Conservation (phyloP, 2,113 vertebrate species). For the Callorhinus ursinus region DNA sequence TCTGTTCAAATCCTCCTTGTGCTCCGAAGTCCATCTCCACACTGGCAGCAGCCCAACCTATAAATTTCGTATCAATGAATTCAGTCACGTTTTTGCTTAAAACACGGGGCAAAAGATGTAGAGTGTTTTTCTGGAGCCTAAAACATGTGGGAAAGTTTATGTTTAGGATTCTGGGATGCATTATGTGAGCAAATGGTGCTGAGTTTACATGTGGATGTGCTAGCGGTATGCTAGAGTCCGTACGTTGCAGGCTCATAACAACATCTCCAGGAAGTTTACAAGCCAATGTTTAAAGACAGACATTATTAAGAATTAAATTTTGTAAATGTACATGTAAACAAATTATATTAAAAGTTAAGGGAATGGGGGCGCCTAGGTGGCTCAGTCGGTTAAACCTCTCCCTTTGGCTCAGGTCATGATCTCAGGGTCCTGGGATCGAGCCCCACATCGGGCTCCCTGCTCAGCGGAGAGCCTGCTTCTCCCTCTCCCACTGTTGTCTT, state of each 20-base stretch:
- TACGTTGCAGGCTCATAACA: background rate
- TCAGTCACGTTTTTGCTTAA: background rate
- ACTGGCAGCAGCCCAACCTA: background rate
- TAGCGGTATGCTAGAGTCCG: background rate
- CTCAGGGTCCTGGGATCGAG: too few species aligned
- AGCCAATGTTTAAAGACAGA: background rate
- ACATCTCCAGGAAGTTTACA: background rate
- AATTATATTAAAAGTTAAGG: background rate
- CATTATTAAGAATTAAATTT: background rate
- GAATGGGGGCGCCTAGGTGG: too few species aligned
- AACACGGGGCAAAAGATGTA: background rate
- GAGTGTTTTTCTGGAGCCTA: background rate
- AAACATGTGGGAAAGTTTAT: background rate
- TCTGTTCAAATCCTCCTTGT: background rate
- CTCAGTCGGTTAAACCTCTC: too few species aligned
- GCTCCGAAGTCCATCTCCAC: background rate
- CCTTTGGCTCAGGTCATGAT: too few species aligned
- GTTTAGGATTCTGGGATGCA: background rate
- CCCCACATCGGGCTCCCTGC: too few species aligned
- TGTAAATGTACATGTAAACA: background rate
- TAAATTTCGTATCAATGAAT: background rate
- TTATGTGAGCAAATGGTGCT: too few species aligned
- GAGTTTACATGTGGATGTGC: background rate
- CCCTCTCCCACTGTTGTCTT: too few species aligned
- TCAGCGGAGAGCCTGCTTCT: too few species aligned